A percentile compares a stretch with the other conserved stretches of the same genome.
Evolutionary conservation across 2,797 vertebrate genomes (phyloP).

Genomic region (Lerista edwardsae): DNA sequence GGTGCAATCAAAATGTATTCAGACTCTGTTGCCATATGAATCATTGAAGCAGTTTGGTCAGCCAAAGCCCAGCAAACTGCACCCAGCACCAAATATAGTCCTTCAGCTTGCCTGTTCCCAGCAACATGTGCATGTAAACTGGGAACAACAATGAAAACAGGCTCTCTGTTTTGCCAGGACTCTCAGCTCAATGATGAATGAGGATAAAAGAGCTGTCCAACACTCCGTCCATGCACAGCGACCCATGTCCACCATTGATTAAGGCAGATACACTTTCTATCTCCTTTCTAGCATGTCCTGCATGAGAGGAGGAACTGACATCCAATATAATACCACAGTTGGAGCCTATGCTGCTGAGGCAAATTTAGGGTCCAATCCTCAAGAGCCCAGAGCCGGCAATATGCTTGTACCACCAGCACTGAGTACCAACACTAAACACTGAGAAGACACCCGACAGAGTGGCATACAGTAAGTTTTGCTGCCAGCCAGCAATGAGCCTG

Average conservation of each 20-base stretch:
- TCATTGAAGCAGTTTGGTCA: background rate
- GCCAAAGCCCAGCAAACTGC: background rate
- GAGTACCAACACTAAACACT: too few relatives aligned
- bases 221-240: too few relatives aligned
- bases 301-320: background rate
- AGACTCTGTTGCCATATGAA: background rate
- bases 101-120: background rate
- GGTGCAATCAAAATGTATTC: background rate
- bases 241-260: background rate
- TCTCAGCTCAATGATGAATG: background rate
- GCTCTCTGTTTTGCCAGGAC: background rate
- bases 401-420: too few relatives aligned
- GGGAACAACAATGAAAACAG: background rate
- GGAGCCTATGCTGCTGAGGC: background rate
- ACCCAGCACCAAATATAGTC: background rate
- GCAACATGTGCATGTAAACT: background rate
- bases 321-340: background rate
- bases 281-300: background rate
- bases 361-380: background rate
- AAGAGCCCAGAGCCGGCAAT: too few relatives aligned
- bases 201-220: background rate
- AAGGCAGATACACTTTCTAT: background rate
- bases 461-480: too few relatives aligned
- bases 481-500: too few relatives aligned
- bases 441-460: too few relatives aligned